Evolutionary conservation across 2,888 invertebrate species (phyloP), one percentile per base, ranked within the genome.

Genomic region (Ditula angustiorana): DNA sequence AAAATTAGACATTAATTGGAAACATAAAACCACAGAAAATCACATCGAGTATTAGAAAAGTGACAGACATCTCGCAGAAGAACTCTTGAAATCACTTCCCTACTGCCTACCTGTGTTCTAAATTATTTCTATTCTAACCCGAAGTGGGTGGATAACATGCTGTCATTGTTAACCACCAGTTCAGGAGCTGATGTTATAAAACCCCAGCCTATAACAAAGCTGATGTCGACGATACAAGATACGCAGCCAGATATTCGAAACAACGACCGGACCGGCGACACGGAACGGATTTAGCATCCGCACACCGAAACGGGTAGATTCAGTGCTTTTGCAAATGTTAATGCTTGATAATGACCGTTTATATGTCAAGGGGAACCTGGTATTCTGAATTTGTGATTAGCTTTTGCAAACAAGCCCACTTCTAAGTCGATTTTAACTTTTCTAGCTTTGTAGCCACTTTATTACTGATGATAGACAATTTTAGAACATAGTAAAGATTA

Each of bases 161-260:
- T 19, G 1, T 50, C n/a, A 41, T 37, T 28, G 16, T 35, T 28
- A 59, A 23, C 16, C 46, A 53, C n/a, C 52, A 46, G 30, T 61
- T 41, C 61, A 46, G 53, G 33, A 61, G 53, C 44, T 16, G 30
- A 16, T 30, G 23, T 53, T 70, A 71, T 69, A 70, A 69, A 74
- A 71, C 69, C 68, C 71, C 67, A 74, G 72, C 75, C 8, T 21
- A 74, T 75, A 74, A 76, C 72, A 69, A 74, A 67, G 73, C 69
- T 68, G 67, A 76, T 71, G 74, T 71, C 68, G 71, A 69, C 65
- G 71, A 74, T 76, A 71, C 71, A 71, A 79, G 77, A 83, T 81
- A 74, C 70, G 67, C 69, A 61, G 71, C 69, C 71, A 73, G 78
- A 80, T 78, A 79, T 67, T 71, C 56, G 71, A 71, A 74, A 75